Percentiles rank a stretch among this genome's conserved stretches.
Conservation (phyloP, 2,888 invertebrate species). For the Schizaphis graminum region DNA sequence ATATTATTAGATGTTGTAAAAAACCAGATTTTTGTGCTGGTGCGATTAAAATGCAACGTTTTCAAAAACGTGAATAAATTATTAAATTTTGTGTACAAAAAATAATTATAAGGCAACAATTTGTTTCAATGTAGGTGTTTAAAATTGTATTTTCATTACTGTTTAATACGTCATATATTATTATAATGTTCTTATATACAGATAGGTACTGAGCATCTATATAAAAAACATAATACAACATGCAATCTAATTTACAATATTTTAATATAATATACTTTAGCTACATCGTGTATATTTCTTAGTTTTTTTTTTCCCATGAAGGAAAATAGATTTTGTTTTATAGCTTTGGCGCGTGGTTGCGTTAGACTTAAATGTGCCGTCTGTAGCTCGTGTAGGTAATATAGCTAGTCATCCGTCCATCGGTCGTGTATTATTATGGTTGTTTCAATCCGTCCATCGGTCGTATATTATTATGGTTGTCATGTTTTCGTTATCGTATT, state of each 20-base stretch:
- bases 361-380: not conserved
- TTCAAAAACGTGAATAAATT: not conserved
- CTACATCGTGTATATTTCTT: not conserved
- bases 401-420: not conserved
- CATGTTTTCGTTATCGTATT: not conserved
- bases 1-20: too few species aligned
- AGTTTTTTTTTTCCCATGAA: not conserved
- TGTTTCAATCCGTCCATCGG: not conserved
- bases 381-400: not conserved
- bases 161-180: not conserved
- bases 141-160: not conserved
- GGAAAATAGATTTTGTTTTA: not conserved
- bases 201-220: not conserved
- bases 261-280: not conserved
- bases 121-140: not conserved
- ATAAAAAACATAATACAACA: not conserved
- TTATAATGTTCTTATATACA: too few species aligned
- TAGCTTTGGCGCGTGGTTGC: not conserved
- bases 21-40: too few species aligned
- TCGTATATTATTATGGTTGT: not conserved
- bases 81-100: not conserved
- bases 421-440: not conserved
- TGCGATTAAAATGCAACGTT: not conserved
- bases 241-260: not conserved
- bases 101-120: not conserved